phyloP scores from a whole-genome alignment of 2,113 vertebrate genomes.

The Labeo catla region DNA sequence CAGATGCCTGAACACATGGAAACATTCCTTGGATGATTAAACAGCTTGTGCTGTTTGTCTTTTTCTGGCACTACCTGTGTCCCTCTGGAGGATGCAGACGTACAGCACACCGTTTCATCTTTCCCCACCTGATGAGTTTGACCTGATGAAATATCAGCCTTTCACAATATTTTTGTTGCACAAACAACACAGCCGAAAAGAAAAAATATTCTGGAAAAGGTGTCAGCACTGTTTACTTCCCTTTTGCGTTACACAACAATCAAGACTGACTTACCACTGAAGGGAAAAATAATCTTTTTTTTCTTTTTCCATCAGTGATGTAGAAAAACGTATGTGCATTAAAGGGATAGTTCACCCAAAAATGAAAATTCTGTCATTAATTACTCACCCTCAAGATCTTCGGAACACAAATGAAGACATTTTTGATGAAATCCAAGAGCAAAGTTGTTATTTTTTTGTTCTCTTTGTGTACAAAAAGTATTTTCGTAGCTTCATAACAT shows the following conservation, averaged over 20 bases:
- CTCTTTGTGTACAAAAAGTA: too few species aligned
- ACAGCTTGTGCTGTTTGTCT: constrained; percentile 1
- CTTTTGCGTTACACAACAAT: constrained; percentile 5
- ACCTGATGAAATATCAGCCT: constrained; percentile 17
- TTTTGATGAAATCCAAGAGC: too few species aligned
- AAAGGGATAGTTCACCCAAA: too few species aligned
- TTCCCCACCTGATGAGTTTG: constrained; percentile 1
- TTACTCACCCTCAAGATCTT: too few species aligned
- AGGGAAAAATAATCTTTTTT: background rate
- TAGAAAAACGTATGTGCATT: background rate
- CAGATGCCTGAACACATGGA: background rate
- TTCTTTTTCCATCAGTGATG: background rate
- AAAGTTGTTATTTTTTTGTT: too few species aligned
- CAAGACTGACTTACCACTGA: background rate
- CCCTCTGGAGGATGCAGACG: background rate
- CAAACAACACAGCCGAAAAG: background rate
- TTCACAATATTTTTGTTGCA: background rate
- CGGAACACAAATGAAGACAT: too few species aligned
- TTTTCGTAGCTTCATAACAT: too few species aligned
- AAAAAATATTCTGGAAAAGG: background rate
- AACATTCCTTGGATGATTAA: background rate
- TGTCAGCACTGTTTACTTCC: background rate
- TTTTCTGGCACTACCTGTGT: background rate
- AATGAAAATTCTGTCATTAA: too few species aligned
- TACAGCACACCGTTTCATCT: constrained; percentile 4